These are phyloP conservation scores for Acestrorhynchus altus DNA, from an alignment of 2,797 vertebrate genomes.

Conservation along the genomic window DNA sequence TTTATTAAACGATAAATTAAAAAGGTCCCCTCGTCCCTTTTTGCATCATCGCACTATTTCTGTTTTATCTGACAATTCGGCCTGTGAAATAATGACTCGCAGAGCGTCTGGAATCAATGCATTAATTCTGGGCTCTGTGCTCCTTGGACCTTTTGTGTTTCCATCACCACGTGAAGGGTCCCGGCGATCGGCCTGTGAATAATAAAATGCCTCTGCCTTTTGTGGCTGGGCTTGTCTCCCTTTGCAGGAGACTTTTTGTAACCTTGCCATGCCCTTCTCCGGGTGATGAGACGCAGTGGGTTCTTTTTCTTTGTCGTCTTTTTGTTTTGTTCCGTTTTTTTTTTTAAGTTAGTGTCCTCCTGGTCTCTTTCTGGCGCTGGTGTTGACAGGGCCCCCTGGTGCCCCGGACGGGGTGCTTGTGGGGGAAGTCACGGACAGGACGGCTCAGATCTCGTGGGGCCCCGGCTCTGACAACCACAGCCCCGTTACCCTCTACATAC, in stretches of 20 bases:
- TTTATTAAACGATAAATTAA: constrained; percentile 55
- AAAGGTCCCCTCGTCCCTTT: constrained; percentile 22
- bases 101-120: constrained; percentile 59
- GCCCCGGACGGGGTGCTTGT: constrained; percentile 83
- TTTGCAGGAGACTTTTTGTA: constrained; percentile 36
- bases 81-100: constrained; percentile 56
- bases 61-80: constrained; percentile 46
- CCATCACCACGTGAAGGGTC: constrained; percentile 57
- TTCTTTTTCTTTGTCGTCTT: background rate
- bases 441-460: constrained; percentile 83
- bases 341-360: constrained; percentile 39
- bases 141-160: constrained; percentile 60
- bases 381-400: constrained; percentile 82
- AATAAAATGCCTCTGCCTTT: constrained; percentile 52
- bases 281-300: constrained; percentile 17
- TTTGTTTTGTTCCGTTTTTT: background rate
- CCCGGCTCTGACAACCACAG: constrained; percentile 86
- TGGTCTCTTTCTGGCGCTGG: constrained; percentile 44
- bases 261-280: constrained; percentile 55
- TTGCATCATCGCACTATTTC: constrained; percentile 32
- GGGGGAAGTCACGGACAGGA: constrained; percentile 83
- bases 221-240: constrained; percentile 43
- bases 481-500: constrained; percentile 82
- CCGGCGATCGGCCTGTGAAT: constrained; percentile 53
- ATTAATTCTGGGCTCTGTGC: constrained; percentile 60